Evolutionary conservation across 2,113 vertebrate genomes (phyloP).

Genomic region (Mirounga angustirostris): DNA sequence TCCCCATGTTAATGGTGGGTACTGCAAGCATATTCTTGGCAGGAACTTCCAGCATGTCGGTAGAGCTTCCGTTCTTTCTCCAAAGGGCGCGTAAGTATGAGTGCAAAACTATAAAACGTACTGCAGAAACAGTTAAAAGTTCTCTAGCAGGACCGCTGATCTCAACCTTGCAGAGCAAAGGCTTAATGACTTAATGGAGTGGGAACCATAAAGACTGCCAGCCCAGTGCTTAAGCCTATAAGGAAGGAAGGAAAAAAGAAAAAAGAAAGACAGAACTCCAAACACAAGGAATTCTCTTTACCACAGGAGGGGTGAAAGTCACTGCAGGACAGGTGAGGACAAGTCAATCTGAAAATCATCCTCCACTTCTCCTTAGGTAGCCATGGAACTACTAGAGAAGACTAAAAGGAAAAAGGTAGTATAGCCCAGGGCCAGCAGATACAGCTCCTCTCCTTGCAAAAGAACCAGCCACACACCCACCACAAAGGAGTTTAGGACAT

Average conservation of each 20-base stretch:
- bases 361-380: background rate
- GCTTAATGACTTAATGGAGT: background rate
- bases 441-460: background rate
- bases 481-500: background rate
- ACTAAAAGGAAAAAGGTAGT: background rate
- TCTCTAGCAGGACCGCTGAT: background rate
- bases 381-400: background rate
- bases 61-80: background rate
- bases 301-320: background rate
- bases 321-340: background rate
- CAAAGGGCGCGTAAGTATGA: background rate
- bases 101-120: background rate
- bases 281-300: background rate
- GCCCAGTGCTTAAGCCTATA: background rate
- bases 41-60: background rate
- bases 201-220: background rate
- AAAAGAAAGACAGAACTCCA: background rate
- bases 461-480: background rate
- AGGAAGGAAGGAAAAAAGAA: background rate
- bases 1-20: background rate
- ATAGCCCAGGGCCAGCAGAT: background rate
- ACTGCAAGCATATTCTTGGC: background rate
- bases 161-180: background rate
- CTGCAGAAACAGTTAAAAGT: background rate
- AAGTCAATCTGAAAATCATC: background rate